These are phyloP conservation scores for Leptopilina drosophilae DNA, from an alignment of 2,888 invertebrate genomes.

Conservation along the genomic window DNA sequence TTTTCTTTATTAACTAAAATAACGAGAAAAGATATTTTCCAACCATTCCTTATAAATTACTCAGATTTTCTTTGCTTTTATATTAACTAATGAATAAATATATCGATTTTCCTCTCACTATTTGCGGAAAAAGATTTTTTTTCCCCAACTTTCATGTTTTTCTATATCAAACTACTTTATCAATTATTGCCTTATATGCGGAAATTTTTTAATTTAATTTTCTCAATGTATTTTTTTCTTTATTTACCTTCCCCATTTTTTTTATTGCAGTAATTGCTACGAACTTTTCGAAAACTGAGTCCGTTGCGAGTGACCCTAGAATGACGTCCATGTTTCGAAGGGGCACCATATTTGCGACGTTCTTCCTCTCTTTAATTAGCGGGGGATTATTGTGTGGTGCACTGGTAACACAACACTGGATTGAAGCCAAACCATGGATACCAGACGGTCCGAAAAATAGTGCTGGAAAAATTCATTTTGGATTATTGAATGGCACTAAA, in stretches of 20 bases:
- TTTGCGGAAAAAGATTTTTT: not conserved
- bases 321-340: constrained; percentile 82
- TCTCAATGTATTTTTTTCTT: too few species aligned
- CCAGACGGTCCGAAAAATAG: constrained; percentile 83
- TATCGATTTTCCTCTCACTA: not conserved
- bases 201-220: too few species aligned
- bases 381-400: constrained; percentile 88
- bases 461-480: constrained; percentile 88
- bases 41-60: not conserved
- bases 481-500: constrained; percentile 91
- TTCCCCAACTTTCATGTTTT: not conserved
- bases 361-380: constrained; percentile 87
- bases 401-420: constrained; percentile 91
- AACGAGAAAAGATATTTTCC: constrained; percentile 19
- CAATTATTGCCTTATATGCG: too few species aligned
- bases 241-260: not conserved
- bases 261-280: constrained; percentile 50
- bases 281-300: constrained; percentile 58
- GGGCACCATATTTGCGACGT: constrained; percentile 89
- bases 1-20: not conserved
- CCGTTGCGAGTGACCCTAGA: constrained; percentile 65
- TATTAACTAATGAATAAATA: constrained; percentile 3
- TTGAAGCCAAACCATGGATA: constrained; percentile 85
- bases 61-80: not conserved
- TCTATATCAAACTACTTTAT: not conserved